A percentile compares a stretch with the other conserved stretches of the same genome.
Conservation (phyloP, 64 coral and sea anemone genomes). For the Catalaphyllia jardinei region DNA sequence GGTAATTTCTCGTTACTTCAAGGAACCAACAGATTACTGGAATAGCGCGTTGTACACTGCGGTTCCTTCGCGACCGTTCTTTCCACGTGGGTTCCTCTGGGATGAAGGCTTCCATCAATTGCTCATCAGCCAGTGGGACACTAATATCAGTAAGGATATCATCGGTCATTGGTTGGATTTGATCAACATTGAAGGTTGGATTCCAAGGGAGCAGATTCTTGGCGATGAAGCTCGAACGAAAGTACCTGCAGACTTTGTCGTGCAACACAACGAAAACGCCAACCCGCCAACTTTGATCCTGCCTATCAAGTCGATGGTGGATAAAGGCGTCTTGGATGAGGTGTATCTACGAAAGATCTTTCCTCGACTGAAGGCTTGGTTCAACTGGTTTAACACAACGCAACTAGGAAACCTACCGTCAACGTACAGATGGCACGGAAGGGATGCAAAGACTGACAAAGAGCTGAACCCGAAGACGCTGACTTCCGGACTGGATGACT, state of each 20-base stretch:
- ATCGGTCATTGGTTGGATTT: conserved; percentile 99
- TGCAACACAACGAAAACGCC: conserved; percentile 92
- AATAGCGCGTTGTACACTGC: conserved; percentile 85
- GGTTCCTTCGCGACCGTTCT: conserved; percentile 93
- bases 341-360: conserved; percentile 86
- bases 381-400: conserved; percentile 96
- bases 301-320: conserved; percentile 93
- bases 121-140: conserved; percentile 97
- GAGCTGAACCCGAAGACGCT: conserved; percentile 97
- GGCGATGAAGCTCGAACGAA: conserved; percentile 94
- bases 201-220: conserved; percentile 94
- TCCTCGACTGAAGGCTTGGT: conserved; percentile 91
- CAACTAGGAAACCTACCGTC: conserved; percentile 78
- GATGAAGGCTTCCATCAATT: conserved; percentile 98
- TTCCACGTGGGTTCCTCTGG: conserved; percentile 95
- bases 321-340: conserved; percentile 85
- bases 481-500: conserved; percentile 95
- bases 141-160: conserved; percentile 86
- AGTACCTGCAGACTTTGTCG: conserved; percentile 91
- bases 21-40: conserved; percentile 95
- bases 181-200: conserved; percentile 96
- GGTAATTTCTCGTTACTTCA: conserved; percentile 83
- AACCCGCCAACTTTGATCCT: conserved; percentile 97
- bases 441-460: conserved; percentile 72
- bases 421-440: conserved; percentile 92